Base-by-base conservation (phyloP, 2,888 invertebrate species). In the Pardosa pseudoannulata region DNA sequence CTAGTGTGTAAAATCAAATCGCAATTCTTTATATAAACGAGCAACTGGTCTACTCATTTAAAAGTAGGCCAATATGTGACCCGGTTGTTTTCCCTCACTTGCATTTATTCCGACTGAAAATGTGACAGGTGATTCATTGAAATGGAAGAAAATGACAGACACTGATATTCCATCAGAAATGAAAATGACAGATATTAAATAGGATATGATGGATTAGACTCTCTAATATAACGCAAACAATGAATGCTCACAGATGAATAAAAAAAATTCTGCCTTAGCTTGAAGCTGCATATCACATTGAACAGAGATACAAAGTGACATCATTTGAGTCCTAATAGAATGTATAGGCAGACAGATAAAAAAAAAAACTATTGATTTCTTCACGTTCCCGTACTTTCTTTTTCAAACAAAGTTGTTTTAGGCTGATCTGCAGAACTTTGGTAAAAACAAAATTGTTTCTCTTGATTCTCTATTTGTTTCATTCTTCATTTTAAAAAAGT, bases 121-220 rank as follows among this genome's bases (percentile, higher is more conserved):
- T 23, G 23, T 56, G 56, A 56, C 56, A 56, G 23, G 13, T 23
- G 23, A 23, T 23, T 56, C 56, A 56, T 23, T 23, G 56, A 56
- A 56, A 56, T 23, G 23, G 56, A 56, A 11, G 23, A 56, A 23
- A 5, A 6, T 56, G 56, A 56, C 56, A 23, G 56, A 23, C 56
- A 56, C 56, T 23, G 56, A 56, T 56, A 56, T 56, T 56, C 23
- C 23, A 23, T 56, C 23, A 23, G 23, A 56, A 56, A 56, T 56
- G 56, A 56, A 56, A 56, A 56, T 23, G 56, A 56, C 56, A 56
- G 56, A 56, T 56, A 56, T 56, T 56, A 56, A 56, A 56, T 56
- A 23, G 56, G 56, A 56, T 56, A 56, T 56, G 56, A 56, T 56
- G 56, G 56, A 56, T 56, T 56, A 11, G 56, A 56, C 3, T 6